Evolutionary conservation across 2,888 invertebrate species (phyloP), one percentile per base, ranked within the genome.

Genomic region (Cheilosia vulpina): DNA sequence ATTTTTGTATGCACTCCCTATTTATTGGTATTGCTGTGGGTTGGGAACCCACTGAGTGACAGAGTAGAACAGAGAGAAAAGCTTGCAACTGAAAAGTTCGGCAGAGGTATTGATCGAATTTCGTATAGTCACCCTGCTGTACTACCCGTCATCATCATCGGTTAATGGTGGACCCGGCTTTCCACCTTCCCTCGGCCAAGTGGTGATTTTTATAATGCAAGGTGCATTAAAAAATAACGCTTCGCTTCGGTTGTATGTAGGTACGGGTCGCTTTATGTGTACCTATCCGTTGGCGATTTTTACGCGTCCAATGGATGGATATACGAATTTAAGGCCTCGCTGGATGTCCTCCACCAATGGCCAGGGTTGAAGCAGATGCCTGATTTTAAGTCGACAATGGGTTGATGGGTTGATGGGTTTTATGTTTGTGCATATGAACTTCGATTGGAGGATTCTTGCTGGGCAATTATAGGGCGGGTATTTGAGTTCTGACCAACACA

Each of bases 161-260:
- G 79, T 73, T 78, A 83, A 75, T 79, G 84, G 79, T 75, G 84
- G 80, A 62, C 84, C 84, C 50, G 21, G 47, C 24, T 24, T 24
- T 15, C 15, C 43, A n/a, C 50, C 13, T 38, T 43, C 27, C 7
- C 17, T 38, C 1, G 1, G 7, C 5, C n/a, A 19, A 45, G 27
- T 50, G 27, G 47, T 52, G 31, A 62, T 52, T 84, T 80, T 75
- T 80, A 84, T 84, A 84, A 84, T 84, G 84, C 84, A 71, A 41
- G 84, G 53, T 76, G 80, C 84, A 84, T 84, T 84, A 84, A 84
- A 84, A 84, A 84, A 84, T 84, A 84, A 84, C 84, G 84, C 75
- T 84, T 80, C 80, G 65, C 53, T 62, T 31, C 69, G 79, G 58
- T 68, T 53, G 57, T 65, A 53, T 79, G 34, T 72, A 5, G 21